Evolutionary conservation across 1,140 invertebrate species (phyloP), one percentile per base, ranked within the genome.

Genomic region (Drosophila chauvacae): DNA sequence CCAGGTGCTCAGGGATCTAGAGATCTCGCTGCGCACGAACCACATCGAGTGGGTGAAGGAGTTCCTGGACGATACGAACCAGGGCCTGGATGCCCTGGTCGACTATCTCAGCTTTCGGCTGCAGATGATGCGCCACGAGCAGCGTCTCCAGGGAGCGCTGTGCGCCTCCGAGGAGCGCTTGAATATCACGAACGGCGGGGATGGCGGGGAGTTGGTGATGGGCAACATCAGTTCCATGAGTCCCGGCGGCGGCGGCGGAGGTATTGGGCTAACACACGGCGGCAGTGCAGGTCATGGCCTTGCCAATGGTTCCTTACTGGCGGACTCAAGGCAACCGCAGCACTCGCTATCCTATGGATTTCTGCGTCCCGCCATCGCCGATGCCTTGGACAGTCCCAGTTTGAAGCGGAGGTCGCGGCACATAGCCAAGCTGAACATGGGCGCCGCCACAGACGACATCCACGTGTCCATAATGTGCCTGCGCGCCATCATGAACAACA

Each of bases 41-140:
- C 97, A 99, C 93, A 99, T 99, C 91, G 98, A 99, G 97, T 99
- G 99, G 99, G 99, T 99, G 37, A 95, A 98, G 85, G 98, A 99
- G 93, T 99, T 99, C 94, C 94, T 99, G 44, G 97, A 98, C 93
- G 97, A 99, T 80, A 95, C 97, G 68, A 99, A 99, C 93, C 96
- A 97, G 93, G 99, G 99, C 5, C 93, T 99, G 59, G 98, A 99
- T 93, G 97, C 99, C 44, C 94, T 99, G 60, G 97, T 99, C 65
- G 98, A 99, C 93, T 99, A 99, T 94, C 95, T 99, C 70, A 98
- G 97, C 93, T 98, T 98, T 94, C 95, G 97, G 78, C 94, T 98
- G 85, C 95, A 96, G 82, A 98, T 98, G 96, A 97, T 98, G 96
- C 94, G 96, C 74, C 96, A 97, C 91, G 96, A 97, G 90, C 96